Evolutionary conservation across 2,113 vertebrate genomes (phyloP), one percentile per base, ranked within the genome.

Genomic region (Tauraco erythrolophus): DNA sequence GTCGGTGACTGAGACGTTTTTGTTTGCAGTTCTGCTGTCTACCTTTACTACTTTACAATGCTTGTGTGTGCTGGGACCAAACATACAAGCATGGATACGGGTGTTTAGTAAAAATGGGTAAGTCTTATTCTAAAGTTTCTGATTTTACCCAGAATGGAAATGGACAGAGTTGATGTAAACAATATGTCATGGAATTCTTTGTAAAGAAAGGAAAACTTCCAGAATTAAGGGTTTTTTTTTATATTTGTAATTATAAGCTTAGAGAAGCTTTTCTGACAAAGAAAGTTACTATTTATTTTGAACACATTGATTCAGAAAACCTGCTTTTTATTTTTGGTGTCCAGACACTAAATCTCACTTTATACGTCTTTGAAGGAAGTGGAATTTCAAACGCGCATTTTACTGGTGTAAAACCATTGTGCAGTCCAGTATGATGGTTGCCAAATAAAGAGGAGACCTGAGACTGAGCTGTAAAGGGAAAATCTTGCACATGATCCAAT

Each of bases 91-190:
- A 2, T 99, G 99, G 99, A 98, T 99, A 84, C 98, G 99, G 81
- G 99, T 99, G 64, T 99, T 99, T 97, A 99, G 98, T 98, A 99
- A 99, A 88, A 99, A 99, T 37, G 99, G 99, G 99, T 99, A 97
- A 97, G 98, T 97, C 94, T 76, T 68, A 10, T 45, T 65, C 12
- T 41, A 18, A 69, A 78, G n/a, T 65, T 89, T 85, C 37, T 87
- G 22, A 13, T 66, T 81, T 30, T 74, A 89, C 12, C 7, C 41
- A 9, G 22, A 57, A 35, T 9, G 62, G 39, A 91, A 90, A 48
- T 14, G 1, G 21, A 31, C 13, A 35, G 41, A 74, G 78, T 76
- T 72, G 27, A 19, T 72, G 39, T 41, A 51, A 89, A 48, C 7
- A 33, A 14, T n/a, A 10, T 45, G 7, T 57, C 13, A 14, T 50